Evolutionary conservation across 2,888 invertebrate species (phyloP), one percentile per base, ranked within the genome.

Genomic region (Ferrisia virgata): DNA sequence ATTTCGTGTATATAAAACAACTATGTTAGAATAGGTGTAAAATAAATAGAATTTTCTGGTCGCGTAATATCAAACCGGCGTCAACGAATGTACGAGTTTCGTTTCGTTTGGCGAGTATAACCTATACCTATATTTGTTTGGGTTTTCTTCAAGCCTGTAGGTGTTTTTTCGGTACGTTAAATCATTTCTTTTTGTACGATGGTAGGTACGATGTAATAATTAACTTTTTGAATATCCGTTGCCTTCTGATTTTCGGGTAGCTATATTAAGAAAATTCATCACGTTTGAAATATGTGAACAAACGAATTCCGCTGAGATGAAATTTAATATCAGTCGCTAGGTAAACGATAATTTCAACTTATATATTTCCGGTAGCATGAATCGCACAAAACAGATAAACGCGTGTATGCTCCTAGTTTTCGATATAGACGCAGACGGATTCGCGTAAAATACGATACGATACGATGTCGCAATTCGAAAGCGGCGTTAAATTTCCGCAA

Each of bases 1-100:
- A 76, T 76, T 76, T 76, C 72, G 36, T 22, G 36, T 76, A 33
- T 76, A 76, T 36, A 69, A 69, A 69, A 69, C 69, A 69, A 69
- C 69, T 69, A 31, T 69, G 69, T 69, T 69, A 69, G 28, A 69
- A 69, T 69, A 69, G 31, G 69, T 69, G 69, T 69, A 69, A 69
- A 69, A 69, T 69, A 33, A 69, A 69, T 69, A 69, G 31, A 33
- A 69, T 69, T 69, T 69, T 69, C 31, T 33, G 69, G 69, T 13
- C 0, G 69, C 69, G 69, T 69, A 69, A 69, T 6, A 69, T 33
- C 31, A 33, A 31, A 64, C 28, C 28, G 13, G 40, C 40, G 40
- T 40, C n/a, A 15, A 18, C 13, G 3, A 13, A 47, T n/a, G 47
- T 13, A 13, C 18, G 6, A 47, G 4, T 47, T 47, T 36, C 36